These are phyloP conservation scores for Liopterus haemorrhoidalis DNA, from an alignment of 2,888 invertebrate species.

Conservation along the genomic window DNA sequence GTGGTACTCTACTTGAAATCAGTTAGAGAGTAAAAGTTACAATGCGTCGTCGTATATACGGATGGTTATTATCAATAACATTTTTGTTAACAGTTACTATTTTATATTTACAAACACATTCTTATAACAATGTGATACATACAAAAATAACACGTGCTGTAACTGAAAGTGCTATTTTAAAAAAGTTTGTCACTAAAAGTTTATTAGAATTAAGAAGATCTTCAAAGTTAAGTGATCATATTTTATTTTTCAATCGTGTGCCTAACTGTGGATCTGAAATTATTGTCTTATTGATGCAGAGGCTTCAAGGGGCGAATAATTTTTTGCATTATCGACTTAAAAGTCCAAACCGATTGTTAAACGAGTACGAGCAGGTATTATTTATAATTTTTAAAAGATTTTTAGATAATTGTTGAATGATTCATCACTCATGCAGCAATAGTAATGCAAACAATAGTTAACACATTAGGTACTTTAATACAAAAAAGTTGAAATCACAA, in stretches of 20 bases:
- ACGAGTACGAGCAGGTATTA: slow-evolving; percentile 46
- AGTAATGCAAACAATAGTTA: no score
- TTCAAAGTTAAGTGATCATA: slow-evolving; percentile 48
- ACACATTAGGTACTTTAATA: no score
- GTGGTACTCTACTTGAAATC: slow-evolving; percentile 14
- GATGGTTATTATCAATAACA: slow-evolving; percentile 13
- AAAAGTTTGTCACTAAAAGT: slow-evolving; percentile 49
- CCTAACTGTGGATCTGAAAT: slow-evolving; percentile 57
- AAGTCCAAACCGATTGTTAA: slow-evolving; percentile 39
- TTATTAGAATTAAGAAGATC: slow-evolving; percentile 48
- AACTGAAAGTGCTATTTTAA: slow-evolving; percentile 26
- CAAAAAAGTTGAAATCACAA: no score
- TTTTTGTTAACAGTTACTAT: slow-evolving; percentile 10
- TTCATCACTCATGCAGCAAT: no score
- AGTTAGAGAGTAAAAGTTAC: slow-evolving; percentile 19
- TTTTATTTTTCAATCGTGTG: slow-evolving; percentile 55
- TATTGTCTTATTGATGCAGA: slow-evolving; percentile 53
- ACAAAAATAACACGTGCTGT: slow-evolving; percentile 14
- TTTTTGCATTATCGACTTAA: slow-evolving; percentile 53
- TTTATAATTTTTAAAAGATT: no score
- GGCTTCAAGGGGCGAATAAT: slow-evolving; percentile 53
- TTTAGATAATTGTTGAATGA: no score
- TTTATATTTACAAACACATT: slow-evolving; percentile 8
- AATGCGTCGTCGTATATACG: no score
- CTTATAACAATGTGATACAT: slow-evolving; percentile 1